phyloP scores from a whole-genome alignment of 2,797 vertebrate species.

The Pangasius djambal region DNA sequence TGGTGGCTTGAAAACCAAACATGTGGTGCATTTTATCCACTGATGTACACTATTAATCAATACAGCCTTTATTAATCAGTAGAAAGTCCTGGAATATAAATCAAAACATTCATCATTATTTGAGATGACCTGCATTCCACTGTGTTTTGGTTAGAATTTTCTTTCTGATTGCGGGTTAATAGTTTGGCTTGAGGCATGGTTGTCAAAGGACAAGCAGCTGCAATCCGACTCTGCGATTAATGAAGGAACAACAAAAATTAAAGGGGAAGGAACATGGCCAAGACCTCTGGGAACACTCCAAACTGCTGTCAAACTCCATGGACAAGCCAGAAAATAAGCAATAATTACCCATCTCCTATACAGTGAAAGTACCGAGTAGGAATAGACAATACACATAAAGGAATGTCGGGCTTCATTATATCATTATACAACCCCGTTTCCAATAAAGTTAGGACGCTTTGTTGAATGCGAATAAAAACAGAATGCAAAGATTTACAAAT shows the following conservation, averaged over 20 bases:
- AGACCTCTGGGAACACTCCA: conserved; percentile 36
- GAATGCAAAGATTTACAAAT: too few relatives aligned
- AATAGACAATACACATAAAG: conserved; percentile 16
- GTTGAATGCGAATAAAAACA: too few relatives aligned
- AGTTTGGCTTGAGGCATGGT: conserved; percentile 27
- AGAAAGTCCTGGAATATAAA: conserved; percentile 19
- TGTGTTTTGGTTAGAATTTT: conserved; percentile 27
- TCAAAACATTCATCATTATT: conserved; percentile 12
- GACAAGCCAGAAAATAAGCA: conserved; percentile 35
- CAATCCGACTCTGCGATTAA: conserved; percentile 47
- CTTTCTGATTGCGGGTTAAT: conserved; percentile 33
- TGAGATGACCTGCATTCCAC: conserved; percentile 11
- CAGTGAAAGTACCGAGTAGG: neutral
- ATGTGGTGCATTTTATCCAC: conserved; percentile 11
- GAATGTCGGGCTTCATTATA: conserved; percentile 19
- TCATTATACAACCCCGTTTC: too few relatives aligned
- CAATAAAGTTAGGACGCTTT: too few relatives aligned
- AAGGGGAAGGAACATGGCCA: conserved; percentile 18
- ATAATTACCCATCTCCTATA: conserved; percentile 9
- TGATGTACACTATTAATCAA: conserved; percentile 42
- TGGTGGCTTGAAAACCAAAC: conserved; percentile 28
- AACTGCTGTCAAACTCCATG: conserved; percentile 17
- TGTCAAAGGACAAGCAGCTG: conserved; percentile 27
- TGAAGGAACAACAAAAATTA: conserved; percentile 49
- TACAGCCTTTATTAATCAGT: conserved; percentile 20